Evolutionary conservation across 2,113 vertebrate genomes (phyloP).

Genomic region (Syngnathus scovelli): DNA sequence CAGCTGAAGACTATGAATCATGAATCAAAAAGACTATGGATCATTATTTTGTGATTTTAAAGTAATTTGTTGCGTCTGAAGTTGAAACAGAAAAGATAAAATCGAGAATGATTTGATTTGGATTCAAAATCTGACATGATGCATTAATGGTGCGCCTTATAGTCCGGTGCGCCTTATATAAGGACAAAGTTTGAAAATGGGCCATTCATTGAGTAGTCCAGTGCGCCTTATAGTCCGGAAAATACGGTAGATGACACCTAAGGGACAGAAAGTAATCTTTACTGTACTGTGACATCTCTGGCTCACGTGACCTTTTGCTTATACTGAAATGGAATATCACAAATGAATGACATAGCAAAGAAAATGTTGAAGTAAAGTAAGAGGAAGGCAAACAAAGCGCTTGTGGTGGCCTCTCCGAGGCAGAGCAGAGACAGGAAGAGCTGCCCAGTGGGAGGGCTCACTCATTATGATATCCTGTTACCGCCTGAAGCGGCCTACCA

Average conservation of each 20-base stretch:
- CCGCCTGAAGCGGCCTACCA: conserved; percentile 50
- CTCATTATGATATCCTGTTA: conserved; percentile 64
- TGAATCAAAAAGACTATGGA: too few relatives aligned
- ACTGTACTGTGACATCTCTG: not conserved
- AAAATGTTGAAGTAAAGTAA: conserved; percentile 3
- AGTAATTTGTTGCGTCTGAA: too few relatives aligned
- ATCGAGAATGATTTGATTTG: too few relatives aligned
- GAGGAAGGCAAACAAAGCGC: conserved; percentile 2
- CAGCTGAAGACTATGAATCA: too few relatives aligned
- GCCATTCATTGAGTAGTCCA: too few relatives aligned
- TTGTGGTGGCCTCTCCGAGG: conserved; percentile 10
- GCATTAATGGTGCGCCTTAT: too few relatives aligned
- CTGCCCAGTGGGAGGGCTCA: conserved; percentile 51
- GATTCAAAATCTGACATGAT: too few relatives aligned
- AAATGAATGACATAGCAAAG: not conserved
- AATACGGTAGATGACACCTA: not conserved
- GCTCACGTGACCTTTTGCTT: not conserved
- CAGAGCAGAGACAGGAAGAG: conserved; percentile 57
- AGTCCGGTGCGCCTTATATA: too few relatives aligned
- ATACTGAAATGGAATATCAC: not conserved
- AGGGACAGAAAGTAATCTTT: not conserved
- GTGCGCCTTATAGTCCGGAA: too few relatives aligned
- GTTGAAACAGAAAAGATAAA: too few relatives aligned
- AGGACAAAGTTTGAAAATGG: too few relatives aligned
- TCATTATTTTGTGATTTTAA: too few relatives aligned